Evolutionary conservation across 2,113 vertebrate genomes (phyloP).

Genomic region (Eretmochelys imbricata): DNA sequence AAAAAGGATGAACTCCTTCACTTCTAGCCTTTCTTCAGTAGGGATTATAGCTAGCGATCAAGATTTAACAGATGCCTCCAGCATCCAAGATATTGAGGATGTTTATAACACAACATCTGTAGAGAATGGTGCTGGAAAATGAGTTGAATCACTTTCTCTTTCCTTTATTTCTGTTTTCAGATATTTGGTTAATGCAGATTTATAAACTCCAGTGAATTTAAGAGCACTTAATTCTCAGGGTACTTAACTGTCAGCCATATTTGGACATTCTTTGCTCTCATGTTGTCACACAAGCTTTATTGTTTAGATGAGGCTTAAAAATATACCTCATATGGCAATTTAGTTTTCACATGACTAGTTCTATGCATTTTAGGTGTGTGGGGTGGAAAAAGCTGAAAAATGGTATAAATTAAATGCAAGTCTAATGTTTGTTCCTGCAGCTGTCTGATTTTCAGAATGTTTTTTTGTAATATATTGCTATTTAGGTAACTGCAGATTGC

Average conservation of each 20-base stretch:
- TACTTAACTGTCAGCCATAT: constrained; percentile 83
- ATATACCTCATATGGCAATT: constrained; percentile 73
- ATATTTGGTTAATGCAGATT: constrained; percentile 76
- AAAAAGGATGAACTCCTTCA: constrained; percentile 88
- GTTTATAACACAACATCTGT: constrained; percentile 75
- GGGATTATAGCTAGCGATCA: constrained; percentile 85
- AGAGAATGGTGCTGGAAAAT: constrained; percentile 81
- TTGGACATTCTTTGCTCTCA: constrained; percentile 82
- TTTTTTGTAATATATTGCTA: constrained; percentile 62
- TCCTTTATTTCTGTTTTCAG: constrained; percentile 48
- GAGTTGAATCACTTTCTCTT: constrained; percentile 46
- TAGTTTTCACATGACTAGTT: constrained; percentile 73
- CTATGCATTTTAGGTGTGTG: constrained; percentile 50
- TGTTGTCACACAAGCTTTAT: constrained; percentile 77
- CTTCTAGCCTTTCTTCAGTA: constrained; percentile 85
- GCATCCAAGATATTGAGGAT: constrained; percentile 87
- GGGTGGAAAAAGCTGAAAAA: constrained; percentile 39
- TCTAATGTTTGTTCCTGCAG: constrained; percentile 21
- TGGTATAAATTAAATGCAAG: constrained; percentile 10
- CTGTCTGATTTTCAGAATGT: constrained; percentile 54
- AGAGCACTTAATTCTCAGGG: constrained; percentile 86
- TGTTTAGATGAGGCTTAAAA: constrained; percentile 75
- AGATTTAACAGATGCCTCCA: constrained; percentile 90
- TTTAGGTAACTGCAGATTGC: constrained; percentile 49
- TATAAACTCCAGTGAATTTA: constrained; percentile 70